A percentile compares a stretch with the other conserved stretches of the same genome.
Evolutionary conservation across 2,888 invertebrate species (phyloP).

Genomic region (Habroteleia sp.): DNA sequence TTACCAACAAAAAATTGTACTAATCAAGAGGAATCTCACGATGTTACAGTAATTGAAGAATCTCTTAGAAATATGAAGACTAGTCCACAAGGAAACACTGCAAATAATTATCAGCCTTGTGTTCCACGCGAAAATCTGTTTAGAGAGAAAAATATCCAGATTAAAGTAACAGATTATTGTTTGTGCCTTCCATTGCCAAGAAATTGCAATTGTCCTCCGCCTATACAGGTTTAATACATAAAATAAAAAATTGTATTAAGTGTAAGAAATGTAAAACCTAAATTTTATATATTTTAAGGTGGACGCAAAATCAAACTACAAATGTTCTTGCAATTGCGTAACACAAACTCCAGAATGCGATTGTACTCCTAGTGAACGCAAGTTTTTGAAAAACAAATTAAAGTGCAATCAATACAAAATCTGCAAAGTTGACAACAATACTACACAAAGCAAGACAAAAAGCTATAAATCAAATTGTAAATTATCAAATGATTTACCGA

Average conservation of each 20-base stretch:
- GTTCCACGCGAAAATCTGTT: constrained; percentile 62
- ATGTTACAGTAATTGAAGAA: neutral
- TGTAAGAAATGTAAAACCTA: no score
- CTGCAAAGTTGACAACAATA: constrained; percentile 36
- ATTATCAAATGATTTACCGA: neutral
- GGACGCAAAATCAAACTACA: constrained; percentile 67
- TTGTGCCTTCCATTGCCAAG: constrained; percentile 70
- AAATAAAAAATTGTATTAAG: no score
- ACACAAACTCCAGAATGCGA: constrained; percentile 70
- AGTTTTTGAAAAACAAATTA: constrained; percentile 65
- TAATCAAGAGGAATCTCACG: neutral
- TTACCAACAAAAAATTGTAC: neutral
- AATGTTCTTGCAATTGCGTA: constrained; percentile 71
- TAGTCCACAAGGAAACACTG: neutral
- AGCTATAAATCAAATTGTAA: neutral
- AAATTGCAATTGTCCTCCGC: constrained; percentile 72
- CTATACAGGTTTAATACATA: constrained; percentile 67
- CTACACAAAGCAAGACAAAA: neutral
- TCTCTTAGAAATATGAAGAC: neutral
- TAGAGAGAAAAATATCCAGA: constrained; percentile 66
- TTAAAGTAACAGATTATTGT: constrained; percentile 64
- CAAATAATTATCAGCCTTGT: constrained; percentile 11
- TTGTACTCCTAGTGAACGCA: constrained; percentile 71
- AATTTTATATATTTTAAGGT: constrained; percentile 38
- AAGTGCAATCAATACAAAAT: constrained; percentile 68